Evolutionary conservation across 2,797 vertebrate genomes (phyloP).

Genomic region (Lutjanus argentimaculatus): DNA sequence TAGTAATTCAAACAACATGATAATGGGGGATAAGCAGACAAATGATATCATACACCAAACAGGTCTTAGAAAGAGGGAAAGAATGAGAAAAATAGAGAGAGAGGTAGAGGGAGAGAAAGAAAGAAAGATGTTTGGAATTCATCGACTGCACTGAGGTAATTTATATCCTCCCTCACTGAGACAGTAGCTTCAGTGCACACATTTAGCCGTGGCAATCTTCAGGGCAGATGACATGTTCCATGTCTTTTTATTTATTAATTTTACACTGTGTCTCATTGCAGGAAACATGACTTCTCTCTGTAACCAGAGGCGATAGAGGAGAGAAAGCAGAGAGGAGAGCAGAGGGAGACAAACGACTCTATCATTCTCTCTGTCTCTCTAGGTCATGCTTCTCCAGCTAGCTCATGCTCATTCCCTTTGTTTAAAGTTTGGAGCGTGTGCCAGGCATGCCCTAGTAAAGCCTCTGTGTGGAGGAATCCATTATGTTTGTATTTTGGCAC

Average conservation of each 20-base stretch:
- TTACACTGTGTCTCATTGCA: slow-evolving; percentile 82
- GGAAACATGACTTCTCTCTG: slow-evolving; percentile 83
- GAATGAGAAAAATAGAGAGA: slow-evolving; percentile 64
- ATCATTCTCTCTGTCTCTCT: slow-evolving; percentile 84
- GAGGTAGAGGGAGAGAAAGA: slow-evolving; percentile 58
- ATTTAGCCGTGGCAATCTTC: slow-evolving; percentile 85
- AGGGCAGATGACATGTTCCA: slow-evolving; percentile 82
- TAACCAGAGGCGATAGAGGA: slow-evolving; percentile 81
- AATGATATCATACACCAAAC: slow-evolving; percentile 80
- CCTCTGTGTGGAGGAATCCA: slow-evolving; percentile 80
- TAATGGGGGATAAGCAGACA: slow-evolving; percentile 82
- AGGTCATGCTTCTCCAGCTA: slow-evolving; percentile 83
- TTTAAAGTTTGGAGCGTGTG: slow-evolving; percentile 83
- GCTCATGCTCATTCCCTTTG: slow-evolving; percentile 81
- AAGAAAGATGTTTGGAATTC: slow-evolving; percentile 78
- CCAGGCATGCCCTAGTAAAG: slow-evolving; percentile 81
- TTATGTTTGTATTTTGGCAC: slow-evolving; percentile 83
- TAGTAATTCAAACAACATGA: slow-evolving; percentile 85
- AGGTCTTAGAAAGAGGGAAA: slow-evolving; percentile 75
- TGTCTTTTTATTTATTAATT: slow-evolving; percentile 85
- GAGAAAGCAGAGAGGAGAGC: slow-evolving; percentile 75
- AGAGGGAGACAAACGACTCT: slow-evolving; percentile 82
- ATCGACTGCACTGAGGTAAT: slow-evolving; percentile 76
- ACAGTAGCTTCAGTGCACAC: slow-evolving; percentile 73
- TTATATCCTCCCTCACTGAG: slow-evolving; percentile 78